Percentiles rank a stretch among this genome's conserved stretches.
phyloP scores from a whole-genome alignment of 2,888 invertebrate genomes.

The Adela reaumurella region DNA sequence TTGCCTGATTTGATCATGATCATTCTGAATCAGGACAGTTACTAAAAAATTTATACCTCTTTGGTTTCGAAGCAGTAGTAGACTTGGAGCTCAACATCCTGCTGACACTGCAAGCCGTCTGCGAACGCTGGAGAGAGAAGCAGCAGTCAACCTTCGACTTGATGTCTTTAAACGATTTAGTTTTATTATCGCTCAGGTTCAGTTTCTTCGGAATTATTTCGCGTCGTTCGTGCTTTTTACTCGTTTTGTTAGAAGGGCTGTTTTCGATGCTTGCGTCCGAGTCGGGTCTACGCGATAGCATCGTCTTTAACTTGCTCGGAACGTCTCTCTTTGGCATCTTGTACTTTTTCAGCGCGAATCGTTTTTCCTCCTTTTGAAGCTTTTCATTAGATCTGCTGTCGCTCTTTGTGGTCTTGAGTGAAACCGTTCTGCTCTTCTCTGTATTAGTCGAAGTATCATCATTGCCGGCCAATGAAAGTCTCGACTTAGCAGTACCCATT shows the following conservation, averaged over 20 bases:
- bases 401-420: conserved; percentile 20
- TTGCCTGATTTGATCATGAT: no score
- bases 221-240: conserved; percentile 67
- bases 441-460: conserved; percentile 35
- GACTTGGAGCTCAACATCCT: conserved; percentile 47
- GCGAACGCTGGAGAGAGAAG: conserved; percentile 44
- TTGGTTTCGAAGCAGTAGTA: conserved; percentile 38
- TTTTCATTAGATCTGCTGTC: conserved; percentile 34
- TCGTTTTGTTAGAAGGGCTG: conserved; percentile 47
- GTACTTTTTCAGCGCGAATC: conserved; percentile 62
- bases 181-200: conserved; percentile 65
- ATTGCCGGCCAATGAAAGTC: not conserved
- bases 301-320: conserved; percentile 70
- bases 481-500: conserved; percentile 13
- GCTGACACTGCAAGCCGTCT: conserved; percentile 46
- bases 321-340: conserved; percentile 78
- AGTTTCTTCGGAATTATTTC: conserved; percentile 84
- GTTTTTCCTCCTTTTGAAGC: conserved; percentile 47
- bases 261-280: conserved; percentile 54
- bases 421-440: conserved; percentile 29
- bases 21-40: no score
- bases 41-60: conserved; percentile 31
- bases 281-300: conserved; percentile 59
- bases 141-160: conserved; percentile 77
- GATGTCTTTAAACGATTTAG: conserved; percentile 77